Percentiles rank a stretch among this genome's conserved stretches.
These are phyloP conservation scores for Drosophila dunni DNA, from an alignment of 1,140 invertebrate genomes.

Conservation along the genomic window DNA sequence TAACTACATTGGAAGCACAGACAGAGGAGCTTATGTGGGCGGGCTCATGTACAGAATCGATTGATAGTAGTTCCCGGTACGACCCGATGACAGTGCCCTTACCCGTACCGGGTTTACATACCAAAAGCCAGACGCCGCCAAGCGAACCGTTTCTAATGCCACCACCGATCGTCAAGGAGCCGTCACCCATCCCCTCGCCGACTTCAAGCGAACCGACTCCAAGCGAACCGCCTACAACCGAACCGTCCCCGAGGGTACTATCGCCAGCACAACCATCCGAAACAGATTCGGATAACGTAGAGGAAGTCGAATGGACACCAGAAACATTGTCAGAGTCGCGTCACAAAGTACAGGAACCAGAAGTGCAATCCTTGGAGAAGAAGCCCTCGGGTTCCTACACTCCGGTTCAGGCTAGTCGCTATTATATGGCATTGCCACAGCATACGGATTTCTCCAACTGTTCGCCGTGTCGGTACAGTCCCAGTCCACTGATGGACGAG, in stretches of 20 bases:
- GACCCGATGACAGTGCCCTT: not conserved
- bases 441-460: conserved; percentile 74
- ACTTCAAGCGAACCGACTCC: not conserved
- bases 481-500: conserved; percentile 76
- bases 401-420: conserved; percentile 13
- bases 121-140: not conserved
- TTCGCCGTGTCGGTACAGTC: conserved; percentile 67
- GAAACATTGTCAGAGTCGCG: not conserved
- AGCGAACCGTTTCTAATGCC: too few relatives aligned
- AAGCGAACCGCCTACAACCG: not conserved
- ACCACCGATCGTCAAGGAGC: too few relatives aligned
- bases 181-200: not conserved
- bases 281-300: not conserved
- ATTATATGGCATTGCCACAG: conserved; percentile 69
- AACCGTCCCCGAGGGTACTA: too few relatives aligned
- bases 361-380: not conserved
- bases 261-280: too few relatives aligned
- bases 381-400: not conserved
- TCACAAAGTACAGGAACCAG: not conserved
- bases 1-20: too few relatives aligned
- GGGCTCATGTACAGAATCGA: conserved; percentile 8
- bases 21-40: not conserved
- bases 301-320: not conserved
- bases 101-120: not conserved
- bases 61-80: too few relatives aligned